Evolutionary conservation across 92 coral and sea anemone genomes (phyloP), one percentile per base, ranked within the genome.

Genomic region (Blastomussa wellsi): DNA sequence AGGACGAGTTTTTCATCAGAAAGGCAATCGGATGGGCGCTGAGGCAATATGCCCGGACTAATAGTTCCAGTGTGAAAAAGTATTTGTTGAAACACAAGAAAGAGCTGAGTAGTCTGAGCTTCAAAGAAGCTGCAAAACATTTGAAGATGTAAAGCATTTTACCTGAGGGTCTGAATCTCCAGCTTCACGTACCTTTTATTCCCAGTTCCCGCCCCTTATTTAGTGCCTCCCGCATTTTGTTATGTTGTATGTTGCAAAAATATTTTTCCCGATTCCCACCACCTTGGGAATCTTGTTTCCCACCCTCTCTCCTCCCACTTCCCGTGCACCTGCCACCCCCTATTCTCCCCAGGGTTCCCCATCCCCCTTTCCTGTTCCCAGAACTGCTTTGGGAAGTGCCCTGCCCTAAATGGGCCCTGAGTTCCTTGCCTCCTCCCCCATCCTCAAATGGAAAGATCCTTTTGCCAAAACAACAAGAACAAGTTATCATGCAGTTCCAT

Each of bases 1-100:
- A 97, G 80, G 80, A 91, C 64, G 99, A 97, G 94, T 97, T 97
- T 88, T 97, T 97, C 78, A 97, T 95, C 79, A 88, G 92, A 37
- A 97, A 97, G 86, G 94, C 99, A 24, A 95, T 95, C 53, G 99
- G 98, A 17, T 97, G 99, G 99, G 95, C 99, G 7, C 80, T 97
- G 73, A 90, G 99, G 36, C 90, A 93, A 65, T 88, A 94, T 87
- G 97, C 99, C 53, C 42, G 66, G 75, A 83, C 87, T 37, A 74
- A 89, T 49, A 75, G 89, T 29, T 67, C 81, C 33, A 86, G 82
- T 47, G 98, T 95, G 55, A 94, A 90, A 79, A 80, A 84, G 70
- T 97, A 89, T 87, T 84, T 97, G 86, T 75, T 67, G 83, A 84
- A 88, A 48, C 76, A 97, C 76, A 95, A 93, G 90, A 76, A 83